Conservation (phyloP, 2,888 invertebrate genomes). For the Drosophila lacicola region DNA sequence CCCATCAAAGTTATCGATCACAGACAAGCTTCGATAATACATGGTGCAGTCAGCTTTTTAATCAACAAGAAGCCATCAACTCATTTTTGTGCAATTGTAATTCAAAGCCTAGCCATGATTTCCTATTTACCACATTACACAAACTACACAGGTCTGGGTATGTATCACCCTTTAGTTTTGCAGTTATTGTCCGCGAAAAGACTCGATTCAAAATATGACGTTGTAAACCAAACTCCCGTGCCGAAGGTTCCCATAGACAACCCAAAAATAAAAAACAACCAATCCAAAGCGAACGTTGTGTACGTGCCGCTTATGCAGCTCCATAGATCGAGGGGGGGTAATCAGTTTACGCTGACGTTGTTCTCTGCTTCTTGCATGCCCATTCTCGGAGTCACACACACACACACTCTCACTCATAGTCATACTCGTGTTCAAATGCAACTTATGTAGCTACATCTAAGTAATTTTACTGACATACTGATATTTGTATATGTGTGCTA, state of each 20-base stretch:
- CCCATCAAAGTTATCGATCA: constrained; percentile 19
- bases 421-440: constrained; percentile 69
- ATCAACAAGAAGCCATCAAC: constrained; percentile 8
- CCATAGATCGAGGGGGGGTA: constrained; percentile 59
- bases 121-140: constrained; percentile 55
- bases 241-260: constrained; percentile 70
- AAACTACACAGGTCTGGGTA: constrained; percentile 19
- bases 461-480: constrained; percentile 53
- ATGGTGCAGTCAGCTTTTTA: constrained; percentile 12
- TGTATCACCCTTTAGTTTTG: constrained; percentile 37
- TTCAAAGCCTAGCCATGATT: constrained; percentile 55
- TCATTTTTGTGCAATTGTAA: constrained; percentile 42
- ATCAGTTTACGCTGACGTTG: constrained; percentile 80
- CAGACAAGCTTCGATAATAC: constrained; percentile 12
- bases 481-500: constrained; percentile 26
- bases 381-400: constrained; percentile 53
- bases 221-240: constrained; percentile 60
- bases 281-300: constrained; percentile 42
- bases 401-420: constrained; percentile 12
- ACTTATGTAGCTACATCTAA: constrained; percentile 62
- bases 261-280: constrained; percentile 16
- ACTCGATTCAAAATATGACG: constrained; percentile 42
- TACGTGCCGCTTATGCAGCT: constrained; percentile 66
- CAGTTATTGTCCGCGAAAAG: constrained; percentile 35
- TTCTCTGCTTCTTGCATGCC: constrained; percentile 59